Evolutionary conservation across 2,888 invertebrate species (phyloP), one percentile per base, ranked within the genome.

Genomic region (Geotrupes spiniger): DNA sequence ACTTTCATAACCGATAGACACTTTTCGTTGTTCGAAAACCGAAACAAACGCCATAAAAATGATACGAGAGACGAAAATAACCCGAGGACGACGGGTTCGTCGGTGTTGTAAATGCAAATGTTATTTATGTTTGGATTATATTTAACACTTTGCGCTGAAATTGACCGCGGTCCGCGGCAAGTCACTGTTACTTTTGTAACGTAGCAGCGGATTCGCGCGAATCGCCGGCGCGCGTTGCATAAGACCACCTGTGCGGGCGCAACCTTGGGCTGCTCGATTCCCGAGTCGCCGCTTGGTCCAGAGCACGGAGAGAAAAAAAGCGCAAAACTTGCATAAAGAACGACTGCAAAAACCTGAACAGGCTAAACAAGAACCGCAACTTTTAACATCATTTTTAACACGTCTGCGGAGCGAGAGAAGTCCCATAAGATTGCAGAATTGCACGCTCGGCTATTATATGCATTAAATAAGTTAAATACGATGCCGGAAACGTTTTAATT

Each of bases 271-370:
- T 40, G 6, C 21, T 21, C 21, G 40, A 41, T 41, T 46, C 42
- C 48, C 51, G 46, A 46, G 53, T 44, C 36, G 49, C 48, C 42
- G 47, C 47, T 39, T 42, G 54, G 47, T 38, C 46, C 31, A 51
- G 52, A 54, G 52, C 49, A 52, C 50, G 46, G n/a, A n/a, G n/a
- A 21, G 6, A 21, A 4, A 21, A 21, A 21, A 21, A 21, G 21
- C 21, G 6, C 46, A 48, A 52, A 54, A 52, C 47, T 38, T 44
- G 46, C 49, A 53, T 48, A 54, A 52, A 52, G 51, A 44, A 46
- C 42, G 36, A 46, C 42, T 37, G 29, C 41, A 21, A 37, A n/a
- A 46, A 50, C 40, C 42, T 14, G 51, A 51, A 47, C 50, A 37
- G 50, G 40, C 50, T 42, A 47, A 50, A 45, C 45, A 47, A 53